Base-by-base conservation (phyloP, 2,113 vertebrate genomes). In the Setophaga petechia region DNA sequence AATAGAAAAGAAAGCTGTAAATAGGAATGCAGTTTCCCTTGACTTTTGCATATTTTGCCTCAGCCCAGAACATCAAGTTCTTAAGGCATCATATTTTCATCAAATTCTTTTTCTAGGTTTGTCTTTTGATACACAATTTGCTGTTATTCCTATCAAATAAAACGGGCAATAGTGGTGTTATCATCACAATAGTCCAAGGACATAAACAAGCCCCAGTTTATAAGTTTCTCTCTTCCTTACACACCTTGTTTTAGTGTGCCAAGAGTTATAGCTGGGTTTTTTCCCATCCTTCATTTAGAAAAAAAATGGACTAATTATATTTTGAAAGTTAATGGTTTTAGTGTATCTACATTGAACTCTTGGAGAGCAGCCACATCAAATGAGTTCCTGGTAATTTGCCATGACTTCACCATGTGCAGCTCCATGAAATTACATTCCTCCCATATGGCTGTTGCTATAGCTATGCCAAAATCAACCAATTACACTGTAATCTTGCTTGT, bases 311-410 rank as follows among this genome's bases (percentile, higher is more conserved):
- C 44, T 92, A 93, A 94, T 92, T 78, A 24, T 83, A 91, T 95
- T 92, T 87, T 82, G 52, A 85, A 94, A 83, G 66, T 79, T 91
- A 93, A 95, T 95, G 41, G 47, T 46, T 94, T 84, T 86, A 74
- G 88, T 24, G 93, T 82, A 90, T 90, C 76, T 94, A 92, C 24
- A 12, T 55, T 59, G 73, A 87, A 68, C 73, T 71, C 68, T 58
- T 93, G 95, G 96, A 92, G 15, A 86, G 31, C 20, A 92, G 93
- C 95, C 96, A 95, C 49, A 84, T 77, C 76, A 95, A 90, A 97
- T 93, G 93, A 95, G 85, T 61, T 81, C 33, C 44, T 94, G 93
- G 72, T 95, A 93, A 77, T 86, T 78, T 93, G 93, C 83, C 72
- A 81, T 69, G 82, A 90, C 54, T 96, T 90, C 62, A 71, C 79